phyloP scores from a whole-genome alignment of 2,888 invertebrate genomes.

The Syrphus vitripennis region DNA sequence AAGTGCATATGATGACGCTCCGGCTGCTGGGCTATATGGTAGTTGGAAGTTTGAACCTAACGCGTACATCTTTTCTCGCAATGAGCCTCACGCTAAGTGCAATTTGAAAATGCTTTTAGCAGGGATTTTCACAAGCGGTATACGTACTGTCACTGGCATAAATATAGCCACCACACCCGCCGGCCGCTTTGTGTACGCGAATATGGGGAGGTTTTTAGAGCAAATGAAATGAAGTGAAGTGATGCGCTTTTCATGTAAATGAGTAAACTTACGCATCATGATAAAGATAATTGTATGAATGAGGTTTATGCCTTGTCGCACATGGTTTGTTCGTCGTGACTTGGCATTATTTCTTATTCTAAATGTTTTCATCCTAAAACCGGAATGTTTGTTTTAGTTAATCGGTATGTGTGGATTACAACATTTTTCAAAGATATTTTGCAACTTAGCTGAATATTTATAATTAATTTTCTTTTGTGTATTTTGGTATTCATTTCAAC shows the following conservation, averaged over 20 bases:
- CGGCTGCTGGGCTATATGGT: background rate
- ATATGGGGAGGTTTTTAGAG: background rate
- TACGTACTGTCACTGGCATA: background rate
- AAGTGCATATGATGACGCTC: conserved; percentile 12
- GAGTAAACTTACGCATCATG: conserved; percentile 5
- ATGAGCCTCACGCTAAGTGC: conserved; percentile 42
- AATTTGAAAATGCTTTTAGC: conserved; percentile 67
- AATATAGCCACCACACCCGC: background rate
- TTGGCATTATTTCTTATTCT: background rate
- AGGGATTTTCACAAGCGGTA: conserved; percentile 27
- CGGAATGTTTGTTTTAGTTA: background rate
- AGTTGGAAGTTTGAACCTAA: background rate
- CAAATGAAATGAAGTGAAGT: conserved; percentile 44
- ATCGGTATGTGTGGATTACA: background rate
- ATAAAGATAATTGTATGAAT: background rate
- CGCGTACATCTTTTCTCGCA: conserved; percentile 2
- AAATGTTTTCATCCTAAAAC: background rate
- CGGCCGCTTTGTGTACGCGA: background rate
- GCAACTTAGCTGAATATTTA: too few relatives aligned
- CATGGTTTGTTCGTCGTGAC: background rate
- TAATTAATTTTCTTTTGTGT: too few relatives aligned
- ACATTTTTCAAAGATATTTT: background rate
- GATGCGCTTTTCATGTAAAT: conserved; percentile 46
- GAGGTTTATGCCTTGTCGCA: background rate
- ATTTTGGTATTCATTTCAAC: too few relatives aligned